phyloP scores from a whole-genome alignment of 2,888 invertebrate species.

The Tipula confusa region DNA sequence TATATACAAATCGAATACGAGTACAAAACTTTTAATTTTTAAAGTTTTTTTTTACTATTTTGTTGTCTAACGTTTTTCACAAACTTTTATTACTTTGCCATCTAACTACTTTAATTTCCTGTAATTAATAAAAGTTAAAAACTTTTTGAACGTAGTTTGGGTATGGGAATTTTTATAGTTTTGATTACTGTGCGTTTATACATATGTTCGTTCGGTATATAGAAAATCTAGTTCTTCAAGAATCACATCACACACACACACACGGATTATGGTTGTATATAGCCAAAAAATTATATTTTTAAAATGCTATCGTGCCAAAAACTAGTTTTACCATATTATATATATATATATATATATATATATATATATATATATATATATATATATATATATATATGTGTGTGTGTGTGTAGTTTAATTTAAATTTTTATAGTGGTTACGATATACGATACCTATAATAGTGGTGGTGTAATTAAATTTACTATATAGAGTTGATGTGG shows the following conservation, averaged over 20 bases:
- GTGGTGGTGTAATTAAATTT: too few relatives aligned
- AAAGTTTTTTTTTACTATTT: neutral
- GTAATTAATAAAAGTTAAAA: neutral
- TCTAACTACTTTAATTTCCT: neutral
- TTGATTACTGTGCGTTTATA: neutral
- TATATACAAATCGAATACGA: neutral
- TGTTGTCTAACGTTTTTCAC: neutral
- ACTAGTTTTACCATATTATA: neutral
- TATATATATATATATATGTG: too few relatives aligned
- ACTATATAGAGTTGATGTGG: too few relatives aligned
- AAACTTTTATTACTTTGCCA: neutral
- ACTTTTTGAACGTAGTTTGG: neutral
- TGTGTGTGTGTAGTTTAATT: too few relatives aligned
- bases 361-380: too few relatives aligned
- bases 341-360: neutral
- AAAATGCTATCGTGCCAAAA: neutral
- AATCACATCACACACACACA: neutral
- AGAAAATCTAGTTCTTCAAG: neutral
- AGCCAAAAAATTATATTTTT: neutral
- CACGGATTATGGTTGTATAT: neutral
- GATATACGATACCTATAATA: too few relatives aligned
- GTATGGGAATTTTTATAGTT: neutral
- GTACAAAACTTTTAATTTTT: conserved; percentile 4
- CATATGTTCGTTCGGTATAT: neutral
- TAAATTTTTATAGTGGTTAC: too few relatives aligned